Evolutionary conservation across 2,888 invertebrate species (phyloP), one percentile per base, ranked within the genome.

Genomic region (Serripes groenlandicus): DNA sequence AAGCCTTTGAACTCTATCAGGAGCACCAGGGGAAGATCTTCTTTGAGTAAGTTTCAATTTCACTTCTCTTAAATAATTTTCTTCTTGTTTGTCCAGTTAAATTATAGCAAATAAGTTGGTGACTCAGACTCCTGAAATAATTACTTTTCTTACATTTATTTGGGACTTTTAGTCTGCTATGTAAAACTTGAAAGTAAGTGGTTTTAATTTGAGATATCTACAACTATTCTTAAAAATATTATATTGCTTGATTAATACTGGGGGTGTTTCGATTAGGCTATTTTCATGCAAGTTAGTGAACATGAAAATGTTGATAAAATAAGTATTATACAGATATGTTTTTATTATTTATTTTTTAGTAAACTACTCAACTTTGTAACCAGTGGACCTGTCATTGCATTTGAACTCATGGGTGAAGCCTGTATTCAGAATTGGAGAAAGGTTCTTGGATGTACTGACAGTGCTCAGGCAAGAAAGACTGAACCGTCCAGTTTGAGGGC

Each of bases 401-500:
- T 97, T 91, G 97, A 97, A 94, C 92, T 98, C 72, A 96, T 97
- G 68, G 97, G 97, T 0, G 96, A 96, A 89, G 95, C 97, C 94
- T 96, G 96, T 9, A 95, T 97, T 5, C 92, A 95, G 26, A 95
- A 95, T 68, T 96, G 96, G 96, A 91, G 95, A 23, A 95, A 96
- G 87, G 91, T 96, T 37, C 94, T 97, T 76, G 97, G 97, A 15
- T 83, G 93, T 7, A 92, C 93, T 11, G 94, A 94, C 87, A 91
- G 93, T 26, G 82, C 92, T 0, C 81, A 78, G 35, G 94, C 94
- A 4, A 86, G 93, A 49, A 80, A 86, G 62, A 83, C 90, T 21
- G 92, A 92, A 7, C 91, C 94, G 2, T 85, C 85, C 30, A 90
- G 91, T 32, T 84, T 94, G 58, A 87, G 94, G 35, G 93, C 94